phyloP scores from a whole-genome alignment of 2,797 vertebrate genomes.

The Lophius americanus region DNA sequence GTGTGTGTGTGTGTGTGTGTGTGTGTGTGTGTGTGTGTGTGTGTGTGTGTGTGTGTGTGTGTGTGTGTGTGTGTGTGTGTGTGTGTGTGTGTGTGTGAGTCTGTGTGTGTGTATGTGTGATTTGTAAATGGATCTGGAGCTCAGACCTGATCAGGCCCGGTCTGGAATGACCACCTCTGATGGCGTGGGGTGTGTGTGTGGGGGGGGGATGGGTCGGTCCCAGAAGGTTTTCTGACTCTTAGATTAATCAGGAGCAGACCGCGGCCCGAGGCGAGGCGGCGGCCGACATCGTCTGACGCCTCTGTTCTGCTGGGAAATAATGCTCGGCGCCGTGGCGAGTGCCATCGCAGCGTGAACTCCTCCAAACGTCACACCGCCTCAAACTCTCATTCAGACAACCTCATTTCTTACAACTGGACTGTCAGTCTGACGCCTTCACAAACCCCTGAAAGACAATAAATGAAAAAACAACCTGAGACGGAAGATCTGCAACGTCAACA shows the following conservation, averaged over 20 bases:
- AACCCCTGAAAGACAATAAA: too few species aligned
- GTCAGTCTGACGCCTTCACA: too few species aligned
- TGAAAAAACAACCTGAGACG: too few species aligned
- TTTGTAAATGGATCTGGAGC: conserved; percentile 64
- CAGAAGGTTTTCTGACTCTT: conserved; percentile 71
- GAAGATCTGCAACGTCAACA: too few species aligned
- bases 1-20: conserved; percentile 1
- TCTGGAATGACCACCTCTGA: conserved; percentile 66
- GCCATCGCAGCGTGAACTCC: conserved; percentile 30
- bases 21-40: not conserved
- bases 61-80: too few species aligned
- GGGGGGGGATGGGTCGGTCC: conserved; percentile 51
- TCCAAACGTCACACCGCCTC: too few species aligned
- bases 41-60: not conserved
- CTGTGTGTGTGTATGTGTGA: too few species aligned
- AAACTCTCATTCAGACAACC: too few species aligned
- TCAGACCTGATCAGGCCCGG: conserved; percentile 36
- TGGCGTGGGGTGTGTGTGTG: too few species aligned
- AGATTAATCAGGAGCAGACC: conserved; percentile 80
- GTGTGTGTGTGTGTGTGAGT: too few species aligned
- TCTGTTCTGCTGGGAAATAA: conserved; percentile 67
- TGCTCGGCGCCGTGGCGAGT: conserved; percentile 38
- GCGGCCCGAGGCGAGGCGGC: conserved; percentile 64
- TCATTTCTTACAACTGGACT: too few species aligned
- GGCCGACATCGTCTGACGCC: conserved; percentile 67